Evolutionary conservation across 2,888 invertebrate genomes (phyloP).

Genomic region (Apotomis capreana): DNA sequence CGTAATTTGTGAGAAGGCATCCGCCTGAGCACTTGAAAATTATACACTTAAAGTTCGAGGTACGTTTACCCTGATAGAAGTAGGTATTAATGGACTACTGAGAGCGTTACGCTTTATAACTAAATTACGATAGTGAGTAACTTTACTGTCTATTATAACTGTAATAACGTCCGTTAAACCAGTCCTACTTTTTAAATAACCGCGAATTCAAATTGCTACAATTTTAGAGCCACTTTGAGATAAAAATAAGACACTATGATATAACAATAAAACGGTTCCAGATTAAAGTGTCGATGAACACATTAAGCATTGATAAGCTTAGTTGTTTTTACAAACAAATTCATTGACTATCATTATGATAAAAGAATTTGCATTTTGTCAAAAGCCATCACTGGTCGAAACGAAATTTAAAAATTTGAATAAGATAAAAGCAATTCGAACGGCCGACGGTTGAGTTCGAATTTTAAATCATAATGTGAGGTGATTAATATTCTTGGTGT

Average conservation of each 20-base stretch:
- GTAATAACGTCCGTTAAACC: conserved; percentile 24
- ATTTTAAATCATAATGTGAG: conserved; percentile 59
- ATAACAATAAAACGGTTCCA: conserved; percentile 19
- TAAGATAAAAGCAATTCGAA: conserved; percentile 46
- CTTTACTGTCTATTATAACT: conserved; percentile 32
- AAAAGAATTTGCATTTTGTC: conserved; percentile 36
- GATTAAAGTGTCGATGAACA: conserved; percentile 13
- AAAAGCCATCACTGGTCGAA: conserved; percentile 26
- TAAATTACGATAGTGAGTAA: conserved; percentile 39
- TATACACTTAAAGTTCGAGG: conserved; percentile 65
- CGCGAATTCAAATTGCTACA: conserved; percentile 17
- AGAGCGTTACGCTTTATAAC: conserved; percentile 52
- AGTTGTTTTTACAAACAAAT: conserved; percentile 7
- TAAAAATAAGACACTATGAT: neutral
- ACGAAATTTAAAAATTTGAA: conserved; percentile 14
- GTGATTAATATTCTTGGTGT: conserved; percentile 73
- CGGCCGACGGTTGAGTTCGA: conserved; percentile 52
- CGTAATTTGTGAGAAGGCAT: conserved; percentile 82
- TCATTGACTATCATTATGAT: conserved; percentile 13
- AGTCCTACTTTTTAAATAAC: conserved; percentile 10
- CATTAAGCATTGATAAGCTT: conserved; percentile 14
- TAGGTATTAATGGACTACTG: conserved; percentile 59
- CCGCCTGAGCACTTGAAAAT: conserved; percentile 81
- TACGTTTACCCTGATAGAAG: conserved; percentile 60
- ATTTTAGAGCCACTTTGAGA: neutral